A percentile compares a stretch with the other conserved stretches of the same genome.
Evolutionary conservation across 2,888 invertebrate genomes (phyloP).

Genomic region (Leptopilina syphax): DNA sequence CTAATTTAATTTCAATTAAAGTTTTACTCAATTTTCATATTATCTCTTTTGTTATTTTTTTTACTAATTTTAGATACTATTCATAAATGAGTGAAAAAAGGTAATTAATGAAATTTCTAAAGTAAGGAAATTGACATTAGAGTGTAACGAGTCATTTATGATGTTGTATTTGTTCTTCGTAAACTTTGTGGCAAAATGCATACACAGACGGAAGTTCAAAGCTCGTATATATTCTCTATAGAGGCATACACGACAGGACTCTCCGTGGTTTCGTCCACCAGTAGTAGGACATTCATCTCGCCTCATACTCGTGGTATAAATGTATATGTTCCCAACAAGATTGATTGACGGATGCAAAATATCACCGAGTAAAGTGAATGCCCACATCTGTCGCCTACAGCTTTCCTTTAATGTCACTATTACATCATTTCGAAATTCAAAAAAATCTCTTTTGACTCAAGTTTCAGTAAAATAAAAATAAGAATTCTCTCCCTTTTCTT

Average conservation of each 20-base stretch:
- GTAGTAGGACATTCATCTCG: constrained; percentile 29
- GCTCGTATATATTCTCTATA: not conserved
- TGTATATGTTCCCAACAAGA: not conserved
- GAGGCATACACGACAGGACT: constrained; percentile 9
- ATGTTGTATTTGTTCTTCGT: not conserved
- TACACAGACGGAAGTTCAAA: not conserved
- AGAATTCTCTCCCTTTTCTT: not conserved
- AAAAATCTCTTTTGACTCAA: not conserved
- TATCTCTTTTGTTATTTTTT: too few relatives aligned
- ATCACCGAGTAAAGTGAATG: constrained; percentile 13
- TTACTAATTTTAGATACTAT: too few relatives aligned
- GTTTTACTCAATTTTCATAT: too few relatives aligned
- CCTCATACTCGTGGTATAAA: constrained; percentile 11
- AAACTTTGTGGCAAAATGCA: not conserved
- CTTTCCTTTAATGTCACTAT: constrained; percentile 3
- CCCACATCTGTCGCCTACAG: constrained; percentile 16
- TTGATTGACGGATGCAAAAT: constrained; percentile 31
- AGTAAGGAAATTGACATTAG: not conserved
- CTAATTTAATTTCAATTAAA: too few relatives aligned
- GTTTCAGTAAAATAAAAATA: too few relatives aligned
- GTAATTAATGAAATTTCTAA: not conserved
- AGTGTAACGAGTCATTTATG: constrained; percentile 7
- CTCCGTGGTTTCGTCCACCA: constrained; percentile 24
- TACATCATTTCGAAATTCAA: not conserved
- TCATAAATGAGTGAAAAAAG: too few relatives aligned